Base-by-base conservation (phyloP, 2,113 vertebrate species). In the Zingel zingel region DNA sequence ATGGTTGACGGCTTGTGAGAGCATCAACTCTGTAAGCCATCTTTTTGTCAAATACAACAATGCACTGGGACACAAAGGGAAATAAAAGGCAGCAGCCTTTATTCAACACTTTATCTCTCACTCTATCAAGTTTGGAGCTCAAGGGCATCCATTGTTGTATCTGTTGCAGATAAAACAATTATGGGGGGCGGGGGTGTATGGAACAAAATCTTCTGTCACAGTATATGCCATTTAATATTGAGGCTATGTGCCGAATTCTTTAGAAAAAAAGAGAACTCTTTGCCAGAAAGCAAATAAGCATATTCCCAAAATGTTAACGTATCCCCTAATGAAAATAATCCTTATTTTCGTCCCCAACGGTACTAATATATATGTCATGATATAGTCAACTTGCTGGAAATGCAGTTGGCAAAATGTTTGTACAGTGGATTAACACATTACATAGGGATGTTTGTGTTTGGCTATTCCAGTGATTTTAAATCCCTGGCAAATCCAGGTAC, bases 1-100 rank as follows among this genome's bases (percentile, higher is more conserved):
- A 66, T 79, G 77, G 71, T 64, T 71, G 30, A 67, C 63, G 74
- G 69, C 51, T 75, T 81, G 15, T 79, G 79, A 68, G 25, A 53
- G 63, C 64, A 66, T 82, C 77, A 54, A 2, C 58, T 72, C 50
- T 79, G 36, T 66, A 36, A 81, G 56, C 18, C 12, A 21, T 68
- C 47, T 73, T 65, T 86, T 72, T 86, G 54, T 78, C 36, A 39
- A 74, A 80, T 9, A 56, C 65, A 66, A 64, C 63, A 72, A 72
- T 72, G 57, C 16, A 43, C 56, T 25, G 53, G 33, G 43, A 36
- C 71, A 66, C 48, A 71, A 63, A 59, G 61, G 68, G 13, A 66
- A 68, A 80, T 51, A 66, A 43, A 61, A 59, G 39, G 9, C 39
- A 33, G 30, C 39, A 30, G 58, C 19, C 51, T 74, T 62, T 63